Evolutionary conservation across 2,113 vertebrate genomes (phyloP), one percentile per base, ranked within the genome.

Genomic region (Cariama cristata): DNA sequence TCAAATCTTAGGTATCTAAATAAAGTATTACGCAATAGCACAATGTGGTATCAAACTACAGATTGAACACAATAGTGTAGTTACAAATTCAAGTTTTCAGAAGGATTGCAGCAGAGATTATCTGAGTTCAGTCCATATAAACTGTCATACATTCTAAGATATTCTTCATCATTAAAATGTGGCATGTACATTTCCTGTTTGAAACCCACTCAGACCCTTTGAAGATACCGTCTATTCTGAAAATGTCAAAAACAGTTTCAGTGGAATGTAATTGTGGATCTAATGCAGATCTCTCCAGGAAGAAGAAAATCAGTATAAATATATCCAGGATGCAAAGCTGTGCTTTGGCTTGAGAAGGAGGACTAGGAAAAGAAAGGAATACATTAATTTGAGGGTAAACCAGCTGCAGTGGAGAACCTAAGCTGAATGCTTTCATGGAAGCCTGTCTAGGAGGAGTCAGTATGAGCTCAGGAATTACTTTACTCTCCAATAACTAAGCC

Each of bases 121-220:
- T 64, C 12, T 3, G 6, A 86, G 23, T 38, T 73, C 26, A 33
- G 14, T 27, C 23, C 30, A 60, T 12, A 52, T 18, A 74, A 92
- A 17, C 3, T 87, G 21, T 62, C 42, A 58, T 14, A 18, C 5
- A 62, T 44, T 64, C 38, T 40, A 81, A 53, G 26, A 66, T 27
- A 77, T 11, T 60, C 12, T 38, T 89, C 50, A 45, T 35, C 52
- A 71, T 50, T 92, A 79, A 85, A 93, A 74, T 20, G 2, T 26
- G 9, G 16, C 23, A 52, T 7, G 4, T 56, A 42, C 18, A 35
- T 79, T 73, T 2, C 1, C 33, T 1, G 0, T 52, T 62, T 80
- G 68, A 84, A 85, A 77, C 11, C 9, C 23, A 18, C 14, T 58
- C 23, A 33, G 42, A 44, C 8, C 67, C 40, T 66, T 58, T 58